These are phyloP conservation scores for Sarotherodon lohbergeri DNA, from an alignment of 2,113 vertebrate species.

Conservation along the genomic window DNA sequence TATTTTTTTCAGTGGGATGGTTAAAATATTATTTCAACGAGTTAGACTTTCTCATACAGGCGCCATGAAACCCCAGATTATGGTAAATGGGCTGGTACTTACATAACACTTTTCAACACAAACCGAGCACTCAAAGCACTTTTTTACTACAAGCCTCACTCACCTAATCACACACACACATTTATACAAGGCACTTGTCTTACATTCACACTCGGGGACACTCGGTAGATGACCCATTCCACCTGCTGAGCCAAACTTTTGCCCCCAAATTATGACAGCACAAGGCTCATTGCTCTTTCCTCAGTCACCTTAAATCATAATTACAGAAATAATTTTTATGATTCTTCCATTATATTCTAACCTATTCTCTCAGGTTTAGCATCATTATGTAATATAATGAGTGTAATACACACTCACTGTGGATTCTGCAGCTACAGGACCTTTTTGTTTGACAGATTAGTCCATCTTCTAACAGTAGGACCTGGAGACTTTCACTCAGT, in stretches of 20 bases:
- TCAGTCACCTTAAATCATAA: not conserved
- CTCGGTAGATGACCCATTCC: not conserved
- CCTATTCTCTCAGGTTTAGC: not conserved
- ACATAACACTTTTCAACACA: not conserved
- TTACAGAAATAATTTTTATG: not conserved
- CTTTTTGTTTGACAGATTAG: not conserved
- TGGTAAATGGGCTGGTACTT: not conserved
- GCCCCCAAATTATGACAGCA: not conserved
- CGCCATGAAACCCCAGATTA: not conserved
- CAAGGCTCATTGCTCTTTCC: not conserved
- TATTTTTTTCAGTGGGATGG: not conserved
- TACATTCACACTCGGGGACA: not conserved
- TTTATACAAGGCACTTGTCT: not conserved
- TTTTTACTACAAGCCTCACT: not conserved
- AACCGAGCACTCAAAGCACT: not conserved
- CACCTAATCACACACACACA: not conserved
- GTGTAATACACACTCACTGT: not conserved
- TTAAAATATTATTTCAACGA: not conserved
- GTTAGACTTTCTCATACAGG: not conserved
- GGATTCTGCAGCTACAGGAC: not conserved
- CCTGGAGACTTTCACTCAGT: not conserved
- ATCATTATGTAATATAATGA: not conserved
- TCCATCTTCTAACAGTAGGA: not conserved
- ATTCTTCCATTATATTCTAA: not conserved
- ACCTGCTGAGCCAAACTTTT: not conserved